Evolutionary conservation across 1,140 invertebrate genomes (phyloP), one percentile per base, ranked within the genome.

Genomic region (Homarus americanus): DNA sequence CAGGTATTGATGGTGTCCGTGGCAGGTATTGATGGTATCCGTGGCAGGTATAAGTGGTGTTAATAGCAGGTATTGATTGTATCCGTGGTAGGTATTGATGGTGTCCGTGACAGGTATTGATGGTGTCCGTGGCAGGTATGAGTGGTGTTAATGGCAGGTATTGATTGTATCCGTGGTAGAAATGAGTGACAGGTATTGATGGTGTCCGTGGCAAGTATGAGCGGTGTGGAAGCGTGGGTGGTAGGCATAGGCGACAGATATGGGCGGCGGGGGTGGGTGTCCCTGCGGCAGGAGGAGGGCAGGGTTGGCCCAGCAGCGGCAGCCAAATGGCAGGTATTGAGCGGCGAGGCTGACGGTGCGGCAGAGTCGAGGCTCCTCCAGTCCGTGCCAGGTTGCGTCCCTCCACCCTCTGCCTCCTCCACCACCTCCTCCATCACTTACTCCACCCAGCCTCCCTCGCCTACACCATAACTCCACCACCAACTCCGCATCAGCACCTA

Each of bases 291-390:
- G 63, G 63, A 66, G n/a, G 58, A 28, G 63, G 63, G 63, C 63
- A 66, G 63, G 63, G 63, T 28, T 24, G 63, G 63, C n/a, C n/a
- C 17, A 28, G 10, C 40, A 44, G 40, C 17, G 36, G 73, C 34
- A 76, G 36, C 73, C 73, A 76, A 76, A 76, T 76, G 73, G 73
- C 73, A 76, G 73, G 73, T 76, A 76, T 76, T 76, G 73, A 76
- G 73, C 73, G 73, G 73, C 28, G 36, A n/a, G 73, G 36, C 17
- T 41, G 73, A 38, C 73, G 40, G 73, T 38, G 73, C 36, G 7
- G 36, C 73, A 44, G n/a, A n/a, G 40, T 44, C 73, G 36, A 40
- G 36, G 72, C 36, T 73, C n/a, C 36, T 73, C n/a, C n/a, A 73
- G 72, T 34, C 36, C 3, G 36, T 40, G 73, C 36, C 36, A 76